Conservation (phyloP, 2,113 vertebrate species). For the Urocitellus parryii region DNA sequence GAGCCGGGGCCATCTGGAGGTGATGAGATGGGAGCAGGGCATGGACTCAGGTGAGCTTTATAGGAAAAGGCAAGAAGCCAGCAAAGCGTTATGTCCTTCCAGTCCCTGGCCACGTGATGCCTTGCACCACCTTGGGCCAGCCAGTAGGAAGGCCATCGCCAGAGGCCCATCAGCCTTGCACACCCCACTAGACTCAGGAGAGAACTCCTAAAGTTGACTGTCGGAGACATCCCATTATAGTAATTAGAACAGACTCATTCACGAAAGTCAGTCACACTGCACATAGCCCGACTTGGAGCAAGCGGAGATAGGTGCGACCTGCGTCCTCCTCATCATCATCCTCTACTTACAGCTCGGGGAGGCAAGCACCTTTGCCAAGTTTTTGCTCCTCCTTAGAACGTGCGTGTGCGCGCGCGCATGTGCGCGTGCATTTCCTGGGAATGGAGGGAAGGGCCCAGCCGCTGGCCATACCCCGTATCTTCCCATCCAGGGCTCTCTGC, state of each 20-base stretch:
- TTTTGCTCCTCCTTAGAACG: background rate
- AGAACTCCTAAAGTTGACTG: background rate
- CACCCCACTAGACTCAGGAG: background rate
- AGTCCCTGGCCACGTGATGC: background rate
- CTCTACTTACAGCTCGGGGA: background rate
- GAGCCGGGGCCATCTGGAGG: background rate
- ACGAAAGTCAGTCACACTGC: fast-evolving
- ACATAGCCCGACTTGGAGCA: background rate
- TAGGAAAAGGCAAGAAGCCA: background rate
- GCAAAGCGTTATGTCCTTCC: too few relatives aligned
- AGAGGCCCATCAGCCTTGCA: background rate
- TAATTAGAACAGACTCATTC: background rate
- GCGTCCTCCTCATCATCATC: fast-evolving
- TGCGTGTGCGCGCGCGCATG: too few relatives aligned
- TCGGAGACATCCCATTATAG: background rate
- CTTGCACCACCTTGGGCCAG: background rate
- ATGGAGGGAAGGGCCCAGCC: background rate
- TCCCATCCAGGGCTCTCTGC: background rate
- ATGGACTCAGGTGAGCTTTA: background rate
- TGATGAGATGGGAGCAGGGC: background rate
- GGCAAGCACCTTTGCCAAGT: background rate
- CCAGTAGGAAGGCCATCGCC: background rate
- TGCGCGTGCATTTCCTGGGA: too few relatives aligned
- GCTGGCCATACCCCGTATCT: background rate
- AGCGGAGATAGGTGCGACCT: background rate